A percentile compares a stretch with the other conserved stretches of the same genome.
Evolutionary conservation across 2,113 vertebrate species (phyloP).

Genomic region (Odontesthes bonariensis): DNA sequence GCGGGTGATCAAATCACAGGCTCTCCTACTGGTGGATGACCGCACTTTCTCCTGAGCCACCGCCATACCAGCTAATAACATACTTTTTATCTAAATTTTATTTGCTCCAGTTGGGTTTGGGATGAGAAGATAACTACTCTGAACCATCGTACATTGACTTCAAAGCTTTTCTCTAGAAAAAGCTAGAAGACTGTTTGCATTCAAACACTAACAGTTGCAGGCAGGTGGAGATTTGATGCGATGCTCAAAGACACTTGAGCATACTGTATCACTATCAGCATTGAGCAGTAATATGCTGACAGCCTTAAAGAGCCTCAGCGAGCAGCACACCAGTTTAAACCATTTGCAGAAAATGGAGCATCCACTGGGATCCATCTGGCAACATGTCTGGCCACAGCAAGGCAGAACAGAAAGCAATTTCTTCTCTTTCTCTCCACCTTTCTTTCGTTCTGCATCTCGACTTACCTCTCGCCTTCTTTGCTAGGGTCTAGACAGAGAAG

Average conservation of each 20-base stretch:
- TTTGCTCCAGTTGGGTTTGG: too few relatives aligned
- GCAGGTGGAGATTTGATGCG: slow-evolving; percentile 2
- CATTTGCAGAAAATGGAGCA: slow-evolving; percentile 51
- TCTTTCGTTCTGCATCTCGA: slow-evolving; percentile 52
- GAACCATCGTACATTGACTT: too few relatives aligned
- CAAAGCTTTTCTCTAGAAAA: too few relatives aligned
- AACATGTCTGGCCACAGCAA: slow-evolving; percentile 24
- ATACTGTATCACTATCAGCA: background rate
- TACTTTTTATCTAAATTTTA: too few relatives aligned
- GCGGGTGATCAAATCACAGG: too few relatives aligned
- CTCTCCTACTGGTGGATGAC: too few relatives aligned
- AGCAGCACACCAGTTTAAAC: slow-evolving; percentile 68
- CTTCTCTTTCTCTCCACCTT: slow-evolving; percentile 29
- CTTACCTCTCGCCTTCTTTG: slow-evolving; percentile 37
- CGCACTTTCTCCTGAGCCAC: too few relatives aligned
- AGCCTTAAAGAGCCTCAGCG: slow-evolving; percentile 40
- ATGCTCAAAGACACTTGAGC: too few relatives aligned
- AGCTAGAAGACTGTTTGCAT: too few relatives aligned
- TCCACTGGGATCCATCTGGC: slow-evolving; percentile 69
- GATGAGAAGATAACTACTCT: too few relatives aligned
- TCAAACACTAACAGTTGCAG: background rate
- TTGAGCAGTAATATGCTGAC: slow-evolving; percentile 24
- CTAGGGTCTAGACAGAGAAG: slow-evolving; percentile 63
- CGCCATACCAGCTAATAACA: too few relatives aligned
- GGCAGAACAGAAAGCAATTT: slow-evolving; percentile 51